Evolutionary conservation across 2,797 vertebrate genomes (phyloP).

Genomic region (Chelon auratus): DNA sequence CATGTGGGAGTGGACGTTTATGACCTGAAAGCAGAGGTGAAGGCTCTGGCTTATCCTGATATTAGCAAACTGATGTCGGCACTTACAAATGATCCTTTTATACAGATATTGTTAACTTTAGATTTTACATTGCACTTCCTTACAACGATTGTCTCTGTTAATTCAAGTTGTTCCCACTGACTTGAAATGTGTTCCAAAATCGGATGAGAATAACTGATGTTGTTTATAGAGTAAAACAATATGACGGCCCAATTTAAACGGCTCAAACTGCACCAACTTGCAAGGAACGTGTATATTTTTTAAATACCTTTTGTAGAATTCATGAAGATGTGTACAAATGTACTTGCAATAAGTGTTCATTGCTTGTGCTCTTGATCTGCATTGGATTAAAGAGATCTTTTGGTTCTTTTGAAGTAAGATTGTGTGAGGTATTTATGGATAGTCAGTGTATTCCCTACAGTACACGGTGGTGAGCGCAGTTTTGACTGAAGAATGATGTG

Average conservation of each 20-base stretch:
- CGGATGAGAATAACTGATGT: not conserved
- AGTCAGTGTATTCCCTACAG: not conserved
- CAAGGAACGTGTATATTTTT: not conserved
- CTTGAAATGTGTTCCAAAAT: not conserved
- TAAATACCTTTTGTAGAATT: not conserved
- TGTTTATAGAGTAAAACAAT: not conserved
- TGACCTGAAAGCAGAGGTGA: constrained; percentile 2
- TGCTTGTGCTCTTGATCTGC: not conserved
- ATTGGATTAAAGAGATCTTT: not conserved
- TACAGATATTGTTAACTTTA: not conserved
- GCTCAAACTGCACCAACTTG: not conserved
- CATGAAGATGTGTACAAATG: not conserved
- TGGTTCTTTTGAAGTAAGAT: not conserved
- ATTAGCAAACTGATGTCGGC: constrained; percentile 19
- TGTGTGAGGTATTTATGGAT: not conserved
- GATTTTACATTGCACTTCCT: not conserved
- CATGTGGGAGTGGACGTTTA: constrained; percentile 38
- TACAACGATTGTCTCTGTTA: not conserved
- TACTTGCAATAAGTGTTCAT: not conserved
- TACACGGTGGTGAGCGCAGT: not conserved
- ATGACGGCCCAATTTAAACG: not conserved
- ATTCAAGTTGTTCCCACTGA: not conserved
- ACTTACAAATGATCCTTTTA: not conserved
- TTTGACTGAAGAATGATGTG: not conserved
- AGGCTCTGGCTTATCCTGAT: constrained; percentile 13